phyloP scores from a whole-genome alignment of 2,888 invertebrate species.

The Pachliopta kotzebuea region DNA sequence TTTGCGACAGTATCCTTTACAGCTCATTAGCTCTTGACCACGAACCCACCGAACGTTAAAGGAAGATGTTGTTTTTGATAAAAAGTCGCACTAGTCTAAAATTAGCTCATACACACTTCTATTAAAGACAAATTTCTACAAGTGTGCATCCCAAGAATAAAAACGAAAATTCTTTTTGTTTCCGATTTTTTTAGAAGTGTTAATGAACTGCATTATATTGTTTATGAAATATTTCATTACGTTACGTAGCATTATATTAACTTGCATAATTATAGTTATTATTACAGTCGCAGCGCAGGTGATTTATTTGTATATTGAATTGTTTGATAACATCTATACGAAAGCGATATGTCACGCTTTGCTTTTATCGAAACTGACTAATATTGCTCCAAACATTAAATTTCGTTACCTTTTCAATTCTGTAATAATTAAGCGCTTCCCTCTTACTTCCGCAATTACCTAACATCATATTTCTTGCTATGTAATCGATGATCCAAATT shows the following conservation, averaged over 20 bases:
- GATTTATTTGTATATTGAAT: slow-evolving; percentile 45
- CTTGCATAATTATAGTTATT: slow-evolving; percentile 24
- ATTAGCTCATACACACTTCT: no score
- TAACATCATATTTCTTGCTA: slow-evolving; percentile 29
- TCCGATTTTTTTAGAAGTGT: no score
- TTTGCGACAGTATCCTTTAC: no score
- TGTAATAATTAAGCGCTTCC: slow-evolving; percentile 32
- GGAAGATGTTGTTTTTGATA: no score
- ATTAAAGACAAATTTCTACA: no score
- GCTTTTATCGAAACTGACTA: slow-evolving; percentile 27
- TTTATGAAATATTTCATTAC: background rate
- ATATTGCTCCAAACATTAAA: slow-evolving; percentile 28
- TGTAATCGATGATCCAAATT: slow-evolving; percentile 29
- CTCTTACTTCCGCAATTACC: slow-evolving; percentile 28
- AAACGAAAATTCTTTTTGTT: no score
- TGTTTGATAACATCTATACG: slow-evolving; percentile 35
- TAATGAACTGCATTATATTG: no score
- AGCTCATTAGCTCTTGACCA: no score
- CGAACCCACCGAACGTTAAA: no score
- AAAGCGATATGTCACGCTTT: slow-evolving; percentile 43
- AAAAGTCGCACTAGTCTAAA: no score
- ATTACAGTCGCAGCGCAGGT: slow-evolving; percentile 39
- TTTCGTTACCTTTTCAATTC: slow-evolving; percentile 9
- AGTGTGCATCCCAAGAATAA: no score
- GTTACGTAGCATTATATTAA: background rate